phyloP scores from a whole-genome alignment of 2,888 invertebrate genomes.

The Agrilus mali region DNA sequence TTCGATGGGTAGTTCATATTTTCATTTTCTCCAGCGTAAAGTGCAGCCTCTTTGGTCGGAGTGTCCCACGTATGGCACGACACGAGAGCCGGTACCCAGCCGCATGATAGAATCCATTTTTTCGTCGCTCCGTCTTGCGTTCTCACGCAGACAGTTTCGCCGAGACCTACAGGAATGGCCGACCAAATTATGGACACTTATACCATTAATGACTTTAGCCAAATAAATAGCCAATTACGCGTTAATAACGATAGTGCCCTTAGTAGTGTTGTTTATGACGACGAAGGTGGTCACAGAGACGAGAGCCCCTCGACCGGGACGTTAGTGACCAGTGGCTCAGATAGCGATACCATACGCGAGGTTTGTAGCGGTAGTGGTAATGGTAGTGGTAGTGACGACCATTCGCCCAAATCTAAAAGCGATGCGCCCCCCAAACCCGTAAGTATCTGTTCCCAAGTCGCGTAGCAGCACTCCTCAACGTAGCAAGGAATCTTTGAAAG shows the following conservation, averaged over 20 bases:
- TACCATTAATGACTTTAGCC: slow-evolving; percentile 11
- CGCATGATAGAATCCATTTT: slow-evolving; percentile 26
- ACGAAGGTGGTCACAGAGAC: too few relatives aligned
- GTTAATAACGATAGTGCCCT: slow-evolving; percentile 5
- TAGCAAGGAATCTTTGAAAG: not conserved
- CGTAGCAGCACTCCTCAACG: too few relatives aligned
- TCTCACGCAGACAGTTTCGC: slow-evolving; percentile 32
- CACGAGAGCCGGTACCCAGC: slow-evolving; percentile 22
- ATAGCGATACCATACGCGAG: too few relatives aligned
- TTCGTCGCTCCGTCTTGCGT: slow-evolving; percentile 24
- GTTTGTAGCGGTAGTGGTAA: too few relatives aligned
- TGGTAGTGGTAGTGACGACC: too few relatives aligned
- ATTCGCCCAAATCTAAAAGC: too few relatives aligned
- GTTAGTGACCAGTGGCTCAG: too few relatives aligned
- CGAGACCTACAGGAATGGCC: slow-evolving; percentile 37
- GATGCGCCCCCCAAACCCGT: too few relatives aligned
- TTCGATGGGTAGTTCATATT: too few relatives aligned
- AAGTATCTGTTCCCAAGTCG: too few relatives aligned
- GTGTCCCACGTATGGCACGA: slow-evolving; percentile 30
- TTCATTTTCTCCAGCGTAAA: slow-evolving; percentile 23
- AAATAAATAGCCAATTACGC: slow-evolving; percentile 14
- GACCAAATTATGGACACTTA: slow-evolving; percentile 24
- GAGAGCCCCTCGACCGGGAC: too few relatives aligned
- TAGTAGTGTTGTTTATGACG: slow-evolving; percentile 1
- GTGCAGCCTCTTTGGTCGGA: slow-evolving; percentile 23